Base-by-base conservation (phyloP, 2,888 invertebrate genomes). In the Baronia brevicornis region DNA sequence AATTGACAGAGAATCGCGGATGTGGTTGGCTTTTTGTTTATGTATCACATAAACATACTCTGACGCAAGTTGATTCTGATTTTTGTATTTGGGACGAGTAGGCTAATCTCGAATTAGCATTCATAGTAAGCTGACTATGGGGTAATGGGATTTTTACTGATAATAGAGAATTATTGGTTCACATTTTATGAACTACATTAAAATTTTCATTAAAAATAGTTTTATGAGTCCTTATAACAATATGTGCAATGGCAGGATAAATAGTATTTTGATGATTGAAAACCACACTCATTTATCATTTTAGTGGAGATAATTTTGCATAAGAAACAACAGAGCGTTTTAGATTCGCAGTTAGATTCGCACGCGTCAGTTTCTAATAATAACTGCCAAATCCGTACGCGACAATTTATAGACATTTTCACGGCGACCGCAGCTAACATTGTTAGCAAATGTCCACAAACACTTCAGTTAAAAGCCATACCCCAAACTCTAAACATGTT, bases 321-420 rank as follows among this genome's bases (percentile, higher is more conserved):
- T n/a, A n/a, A n/a, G n/a, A n/a, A n/a, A n/a, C n/a, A n/a, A n/a
- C n/a, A n/a, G n/a, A n/a, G n/a, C n/a, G n/a, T n/a, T n/a, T n/a
- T n/a, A n/a, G n/a, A n/a, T n/a, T n/a, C n/a, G n/a, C n/a, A n/a
- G n/a, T n/a, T n/a, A n/a, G n/a, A n/a, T n/a, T n/a, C n/a, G n/a
- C n/a, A n/a, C n/a, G n/a, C n/a, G n/a, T n/a, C n/a, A n/a, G n/a
- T n/a, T n/a, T n/a, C n/a, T n/a, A n/a, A n/a, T n/a, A n/a, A n/a
- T n/a, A n/a, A n/a, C n/a, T n/a, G n/a, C n/a, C n/a, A n/a, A n/a
- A n/a, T n/a, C n/a, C n/a, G n/a, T n/a, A n/a, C n/a, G n/a, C n/a
- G n/a, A n/a, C n/a, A n/a, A n/a, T 48, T 53, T 55, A 48, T 51
- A 57, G 51, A 57, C 36, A 53, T 48, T 46, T 46, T 44, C 36